These are phyloP conservation scores for Zingel zingel DNA, from an alignment of 2,113 vertebrate species.

Conservation along the genomic window DNA sequence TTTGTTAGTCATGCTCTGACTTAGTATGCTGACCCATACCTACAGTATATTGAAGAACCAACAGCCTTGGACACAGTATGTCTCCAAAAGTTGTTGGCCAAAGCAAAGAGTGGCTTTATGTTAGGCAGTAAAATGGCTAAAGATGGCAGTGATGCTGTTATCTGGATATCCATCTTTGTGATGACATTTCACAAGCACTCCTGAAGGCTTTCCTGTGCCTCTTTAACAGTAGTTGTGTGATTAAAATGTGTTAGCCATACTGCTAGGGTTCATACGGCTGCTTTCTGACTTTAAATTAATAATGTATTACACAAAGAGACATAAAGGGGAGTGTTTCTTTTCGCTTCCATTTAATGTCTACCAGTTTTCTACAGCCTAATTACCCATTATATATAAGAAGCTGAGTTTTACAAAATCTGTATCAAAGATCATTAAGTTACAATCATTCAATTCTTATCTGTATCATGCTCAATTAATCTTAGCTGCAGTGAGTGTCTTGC, in stretches of 20 bases:
- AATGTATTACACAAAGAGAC: neutral
- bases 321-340: neutral
- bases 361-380: neutral
- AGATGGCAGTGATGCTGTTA: conserved; percentile 1
- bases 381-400: neutral
- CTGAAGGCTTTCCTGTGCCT: neutral
- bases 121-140: conserved; percentile 4
- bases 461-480: conserved; percentile 60
- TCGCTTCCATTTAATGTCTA: neutral
- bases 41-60: neutral
- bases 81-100: conserved; percentile 10
- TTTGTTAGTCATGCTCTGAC: conserved; percentile 31
- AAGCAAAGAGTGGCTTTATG: conserved; percentile 1
- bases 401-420: no score
- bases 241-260: neutral
- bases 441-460: neutral
- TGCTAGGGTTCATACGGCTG: neutral
- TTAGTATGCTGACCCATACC: conserved; percentile 26
- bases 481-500: conserved; percentile 35
- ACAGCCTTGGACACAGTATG: neutral
- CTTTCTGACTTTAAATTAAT: neutral
- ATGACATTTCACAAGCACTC: conserved; percentile 9
- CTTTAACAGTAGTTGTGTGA: neutral
- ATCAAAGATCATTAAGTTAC: no score
- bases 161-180: neutral